phyloP scores from a whole-genome alignment of 2,888 invertebrate species.

The Ctenicera cuprea region DNA sequence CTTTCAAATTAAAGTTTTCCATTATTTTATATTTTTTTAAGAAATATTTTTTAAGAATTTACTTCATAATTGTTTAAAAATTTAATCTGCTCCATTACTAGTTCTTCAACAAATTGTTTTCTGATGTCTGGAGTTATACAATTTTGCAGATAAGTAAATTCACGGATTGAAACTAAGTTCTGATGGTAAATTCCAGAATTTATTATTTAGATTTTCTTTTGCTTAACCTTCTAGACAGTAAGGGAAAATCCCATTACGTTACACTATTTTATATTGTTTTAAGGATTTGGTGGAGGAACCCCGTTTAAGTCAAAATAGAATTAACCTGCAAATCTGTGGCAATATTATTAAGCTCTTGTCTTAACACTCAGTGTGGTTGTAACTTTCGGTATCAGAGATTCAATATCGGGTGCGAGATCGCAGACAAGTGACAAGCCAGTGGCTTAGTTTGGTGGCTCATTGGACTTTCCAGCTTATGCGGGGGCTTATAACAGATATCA shows the following conservation, averaged over 20 bases:
- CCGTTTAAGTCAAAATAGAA: conserved; percentile 27
- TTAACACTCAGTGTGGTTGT: conserved; percentile 49
- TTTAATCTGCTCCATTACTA: too few species aligned
- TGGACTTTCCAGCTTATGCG: conserved; percentile 59
- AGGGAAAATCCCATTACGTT: not conserved
- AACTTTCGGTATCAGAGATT: conserved; percentile 55
- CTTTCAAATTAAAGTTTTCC: too few species aligned
- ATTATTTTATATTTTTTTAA: too few species aligned
- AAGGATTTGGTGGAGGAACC: not conserved
- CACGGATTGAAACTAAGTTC: too few species aligned
- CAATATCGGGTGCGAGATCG: conserved; percentile 58
- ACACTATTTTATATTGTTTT: not conserved
- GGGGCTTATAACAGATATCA: conserved; percentile 50
- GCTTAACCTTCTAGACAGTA: too few species aligned
- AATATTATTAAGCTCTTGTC: conserved; percentile 50
- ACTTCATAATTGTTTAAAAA: too few species aligned
- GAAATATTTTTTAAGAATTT: too few species aligned
- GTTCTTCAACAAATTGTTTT: too few species aligned
- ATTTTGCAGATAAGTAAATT: too few species aligned
- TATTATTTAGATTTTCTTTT: too few species aligned
- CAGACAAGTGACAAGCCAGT: conserved; percentile 61
- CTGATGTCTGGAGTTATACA: too few species aligned
- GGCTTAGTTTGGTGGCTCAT: conserved; percentile 61
- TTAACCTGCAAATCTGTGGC: conserved; percentile 41
- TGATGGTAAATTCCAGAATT: too few species aligned